Percentiles rank a stretch among this genome's conserved stretches.
Conservation (phyloP, 2,113 vertebrate genomes). For the Callionymus lyra region DNA sequence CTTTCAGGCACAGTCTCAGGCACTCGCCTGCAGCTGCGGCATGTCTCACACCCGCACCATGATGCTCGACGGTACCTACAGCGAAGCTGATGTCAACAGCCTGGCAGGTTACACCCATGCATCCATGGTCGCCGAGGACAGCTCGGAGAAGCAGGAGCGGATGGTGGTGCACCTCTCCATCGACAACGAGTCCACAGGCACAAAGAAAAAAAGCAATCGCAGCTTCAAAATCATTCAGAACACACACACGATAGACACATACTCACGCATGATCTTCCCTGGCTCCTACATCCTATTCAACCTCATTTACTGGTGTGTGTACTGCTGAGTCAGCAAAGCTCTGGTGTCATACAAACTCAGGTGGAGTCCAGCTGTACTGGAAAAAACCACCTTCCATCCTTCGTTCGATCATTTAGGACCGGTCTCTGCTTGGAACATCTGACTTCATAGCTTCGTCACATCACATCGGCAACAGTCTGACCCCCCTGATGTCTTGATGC, state of each 20-base stretch:
- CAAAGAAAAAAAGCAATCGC: slow-evolving; percentile 79
- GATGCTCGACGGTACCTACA: slow-evolving; percentile 84
- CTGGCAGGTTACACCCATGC: slow-evolving; percentile 81
- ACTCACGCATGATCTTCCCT: slow-evolving; percentile 90
- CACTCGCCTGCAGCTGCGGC: slow-evolving; percentile 79
- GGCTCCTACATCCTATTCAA: slow-evolving; percentile 95
- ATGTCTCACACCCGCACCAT: slow-evolving; percentile 80
- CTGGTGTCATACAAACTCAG: not conserved
- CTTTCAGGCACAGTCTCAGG: slow-evolving; percentile 27
- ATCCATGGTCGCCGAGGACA: slow-evolving; percentile 71
- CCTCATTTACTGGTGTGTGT: slow-evolving; percentile 94
- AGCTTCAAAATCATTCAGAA: slow-evolving; percentile 82
- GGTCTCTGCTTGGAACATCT: no score
- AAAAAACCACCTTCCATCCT: no score
- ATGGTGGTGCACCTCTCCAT: slow-evolving; percentile 82
- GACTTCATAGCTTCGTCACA: no score
- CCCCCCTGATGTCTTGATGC: no score
- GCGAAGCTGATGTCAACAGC: slow-evolving; percentile 86
- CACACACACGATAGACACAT: slow-evolving; percentile 89
- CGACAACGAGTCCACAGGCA: slow-evolving; percentile 72
- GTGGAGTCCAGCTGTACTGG: no score
- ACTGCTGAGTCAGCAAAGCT: slow-evolving; percentile 68
- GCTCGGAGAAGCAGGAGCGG: slow-evolving; percentile 77
- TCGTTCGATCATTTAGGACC: no score
- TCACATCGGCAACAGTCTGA: no score